These are phyloP conservation scores for Athalia circularis DNA, from an alignment of 2,888 invertebrate species.

Conservation along the genomic window DNA sequence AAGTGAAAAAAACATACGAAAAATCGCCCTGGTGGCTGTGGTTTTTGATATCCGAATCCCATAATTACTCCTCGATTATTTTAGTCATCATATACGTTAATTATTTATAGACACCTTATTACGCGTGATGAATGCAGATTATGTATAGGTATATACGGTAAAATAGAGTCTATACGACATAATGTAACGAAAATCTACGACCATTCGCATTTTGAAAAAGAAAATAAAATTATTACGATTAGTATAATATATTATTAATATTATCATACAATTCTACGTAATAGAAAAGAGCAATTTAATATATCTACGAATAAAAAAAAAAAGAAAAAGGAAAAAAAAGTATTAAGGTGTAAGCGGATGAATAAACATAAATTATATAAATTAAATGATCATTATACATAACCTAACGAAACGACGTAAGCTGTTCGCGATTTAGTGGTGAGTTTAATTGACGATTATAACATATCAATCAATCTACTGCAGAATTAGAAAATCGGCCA, in stretches of 20 bases:
- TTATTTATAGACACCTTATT: background rate
- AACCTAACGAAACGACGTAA: background rate
- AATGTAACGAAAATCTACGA: slow-evolving; percentile 6
- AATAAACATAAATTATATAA: slow-evolving; percentile 21
- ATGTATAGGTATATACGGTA: background rate
- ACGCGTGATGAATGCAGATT: slow-evolving; percentile 31
- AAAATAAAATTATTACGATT: slow-evolving; percentile 9
- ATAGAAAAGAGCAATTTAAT: slow-evolving; percentile 40
- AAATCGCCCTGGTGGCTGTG: background rate
- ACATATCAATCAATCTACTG: background rate
- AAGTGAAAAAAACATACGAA: no score
- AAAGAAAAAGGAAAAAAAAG: background rate
- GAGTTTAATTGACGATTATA: background rate
- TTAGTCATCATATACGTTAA: background rate
- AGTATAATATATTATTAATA: slow-evolving; percentile 1
- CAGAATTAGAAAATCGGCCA: no score
- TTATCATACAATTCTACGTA: slow-evolving; percentile 13
- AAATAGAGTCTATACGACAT: no score
- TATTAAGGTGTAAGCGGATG: slow-evolving; percentile 21
- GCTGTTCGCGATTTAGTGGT: background rate
- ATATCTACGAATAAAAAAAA: slow-evolving; percentile 3
- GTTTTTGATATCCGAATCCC: slow-evolving; percentile 2
- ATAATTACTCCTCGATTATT: background rate
- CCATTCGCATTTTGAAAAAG: slow-evolving; percentile 38
- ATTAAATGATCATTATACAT: background rate